Percentiles rank a stretch among this genome's conserved stretches.
These are phyloP conservation scores for Patiria pectinifera DNA, from an alignment of 53 echinoderm and acorn worm species.

Conservation along the genomic window DNA sequence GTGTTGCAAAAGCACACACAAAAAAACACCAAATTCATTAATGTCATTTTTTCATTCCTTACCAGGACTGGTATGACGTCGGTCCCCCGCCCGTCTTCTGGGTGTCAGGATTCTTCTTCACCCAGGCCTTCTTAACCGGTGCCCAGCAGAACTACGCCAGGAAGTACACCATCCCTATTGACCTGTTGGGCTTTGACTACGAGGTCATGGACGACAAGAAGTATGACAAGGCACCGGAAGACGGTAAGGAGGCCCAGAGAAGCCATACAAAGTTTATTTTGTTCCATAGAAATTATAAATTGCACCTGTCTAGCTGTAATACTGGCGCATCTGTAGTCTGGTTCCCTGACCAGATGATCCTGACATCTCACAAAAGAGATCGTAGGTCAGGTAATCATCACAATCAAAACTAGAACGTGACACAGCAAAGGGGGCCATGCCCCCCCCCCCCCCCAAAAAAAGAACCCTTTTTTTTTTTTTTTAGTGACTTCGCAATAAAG, in stretches of 20 bases:
- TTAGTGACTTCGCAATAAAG: no score
- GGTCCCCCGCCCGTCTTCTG: constrained; percentile 96
- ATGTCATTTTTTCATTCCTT: background rate
- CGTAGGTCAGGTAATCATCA: no score
- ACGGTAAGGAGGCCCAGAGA: constrained; percentile 70
- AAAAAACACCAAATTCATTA: background rate
- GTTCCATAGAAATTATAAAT: no score
- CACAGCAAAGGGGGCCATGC: no score
- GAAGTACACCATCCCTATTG: constrained; percentile 97
- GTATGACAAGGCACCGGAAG: constrained; percentile 86
- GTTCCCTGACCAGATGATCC: no score
- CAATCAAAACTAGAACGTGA: no score
- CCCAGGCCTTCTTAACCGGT: constrained; percentile 98
- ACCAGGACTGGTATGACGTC: constrained; percentile 97
- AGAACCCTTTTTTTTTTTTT: no score
- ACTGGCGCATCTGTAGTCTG: no score
- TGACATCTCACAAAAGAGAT: no score
- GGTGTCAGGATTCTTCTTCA: constrained; percentile 99
- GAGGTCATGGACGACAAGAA: constrained; percentile 99
- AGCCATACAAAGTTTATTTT: background rate
- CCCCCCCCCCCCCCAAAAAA: no score
- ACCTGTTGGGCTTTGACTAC: constrained; percentile 93
- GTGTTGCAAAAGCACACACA: background rate
- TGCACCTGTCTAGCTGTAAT: no score
- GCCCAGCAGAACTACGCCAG: constrained; percentile 99